These are phyloP conservation scores for Pterostichus niger DNA, from an alignment of 2,888 invertebrate species.

Conservation along the genomic window DNA sequence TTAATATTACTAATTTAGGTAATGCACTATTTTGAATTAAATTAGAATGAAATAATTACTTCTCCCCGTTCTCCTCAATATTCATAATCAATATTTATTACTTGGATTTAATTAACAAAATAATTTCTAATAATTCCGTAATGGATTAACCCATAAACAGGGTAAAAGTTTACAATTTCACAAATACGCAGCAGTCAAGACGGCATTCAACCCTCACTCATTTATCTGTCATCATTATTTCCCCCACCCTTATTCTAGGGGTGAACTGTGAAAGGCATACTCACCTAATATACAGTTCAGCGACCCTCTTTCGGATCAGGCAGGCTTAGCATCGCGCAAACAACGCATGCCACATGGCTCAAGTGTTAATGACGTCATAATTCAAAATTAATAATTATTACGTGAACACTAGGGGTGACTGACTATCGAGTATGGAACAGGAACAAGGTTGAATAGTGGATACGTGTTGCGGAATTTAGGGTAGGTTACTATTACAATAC, in stretches of 20 bases:
- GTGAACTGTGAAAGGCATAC: slow-evolving; percentile 14
- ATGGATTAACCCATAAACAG: slow-evolving; percentile 28
- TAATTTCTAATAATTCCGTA: slow-evolving; percentile 21
- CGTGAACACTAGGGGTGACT: slow-evolving; percentile 55
- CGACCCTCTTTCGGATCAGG: slow-evolving; percentile 57
- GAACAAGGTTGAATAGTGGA: neutral
- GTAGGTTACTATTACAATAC: neutral
- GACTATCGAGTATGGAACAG: neutral
- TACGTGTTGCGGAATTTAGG: neutral
- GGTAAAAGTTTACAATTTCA: slow-evolving; percentile 54
- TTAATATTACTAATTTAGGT: slow-evolving; percentile 11
- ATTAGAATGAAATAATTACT: neutral
- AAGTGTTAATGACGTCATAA: slow-evolving; percentile 75
- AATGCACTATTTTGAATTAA: neutral
- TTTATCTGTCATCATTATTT: slow-evolving; percentile 59
- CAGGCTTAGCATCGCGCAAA: slow-evolving; percentile 68
- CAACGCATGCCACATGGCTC: slow-evolving; percentile 75
- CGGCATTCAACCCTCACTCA: slow-evolving; percentile 29
- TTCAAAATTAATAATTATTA: slow-evolving; percentile 75
- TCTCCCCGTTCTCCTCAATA: neutral
- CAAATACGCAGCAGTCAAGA: neutral
- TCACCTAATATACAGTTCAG: slow-evolving; percentile 61
- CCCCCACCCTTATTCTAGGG: slow-evolving; percentile 11
- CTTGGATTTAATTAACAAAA: slow-evolving; percentile 52
- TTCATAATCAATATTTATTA: slow-evolving; percentile 38